Evolutionary conservation across 2,888 invertebrate species (phyloP), one percentile per base, ranked within the genome.

Genomic region (Alloplasta piceator): DNA sequence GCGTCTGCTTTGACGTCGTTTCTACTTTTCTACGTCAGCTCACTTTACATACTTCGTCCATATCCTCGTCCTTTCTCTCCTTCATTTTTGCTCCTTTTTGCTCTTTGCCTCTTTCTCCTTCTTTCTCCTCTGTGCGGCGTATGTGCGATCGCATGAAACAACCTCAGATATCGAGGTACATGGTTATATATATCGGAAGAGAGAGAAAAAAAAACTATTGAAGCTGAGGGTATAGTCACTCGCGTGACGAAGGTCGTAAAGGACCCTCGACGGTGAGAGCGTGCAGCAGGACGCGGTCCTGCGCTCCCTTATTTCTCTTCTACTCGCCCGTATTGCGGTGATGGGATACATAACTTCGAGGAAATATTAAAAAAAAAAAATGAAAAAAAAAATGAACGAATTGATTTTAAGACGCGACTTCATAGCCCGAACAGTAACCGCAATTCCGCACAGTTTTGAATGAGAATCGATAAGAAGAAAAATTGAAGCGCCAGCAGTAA

Each of bases 191-290:
- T 56, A 0, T 0, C 38, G 12, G 50, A 46, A 46, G 48, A 14
- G 5, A 10, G 7, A 10, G 50, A 12, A 26, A 26, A 26, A 26
- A 26, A 26, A 26, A 1, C 1, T 26, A 26, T 26, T 26, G 26
- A 26, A n/a, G 58, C 58, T 36, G 52, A 60, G 56, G 55, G 26
- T 26, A 16, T 6, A 26, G n/a, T 48, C 9, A 78, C 70, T 82
- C 67, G 78, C 81, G 81, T 82, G 81, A 78, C 81, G 78, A 82
- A 82, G 78, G 78, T 75, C 81, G 78, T 78, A 75, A 82, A 82
- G 75, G 75, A 78, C 74, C 71, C 58, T 78, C 74, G 74, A 52
- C 41, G 74, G 26, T 60, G 60, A 26, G 26, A 77, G 70, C 68
- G 43, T 74, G 78, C 78, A 43, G 6, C 7, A 6, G 73, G 74